Evolutionary conservation across 2,888 invertebrate species (phyloP).

Genomic region (Cartodere bifasciata): DNA sequence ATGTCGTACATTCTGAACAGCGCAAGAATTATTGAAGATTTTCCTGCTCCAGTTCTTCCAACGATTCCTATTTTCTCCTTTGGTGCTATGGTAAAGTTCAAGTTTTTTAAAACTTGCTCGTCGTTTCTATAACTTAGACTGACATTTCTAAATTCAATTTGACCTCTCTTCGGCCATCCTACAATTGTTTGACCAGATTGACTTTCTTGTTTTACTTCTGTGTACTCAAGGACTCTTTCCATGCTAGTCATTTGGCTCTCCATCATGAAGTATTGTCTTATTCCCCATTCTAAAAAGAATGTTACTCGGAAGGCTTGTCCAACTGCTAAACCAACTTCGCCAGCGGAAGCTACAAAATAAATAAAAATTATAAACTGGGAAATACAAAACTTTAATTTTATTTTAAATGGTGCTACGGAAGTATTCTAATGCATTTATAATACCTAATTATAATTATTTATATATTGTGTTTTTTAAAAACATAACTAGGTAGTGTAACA

Average conservation of each 20-base stretch:
- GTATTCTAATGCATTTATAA: too few species aligned
- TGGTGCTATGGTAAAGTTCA: conserved; percentile 8
- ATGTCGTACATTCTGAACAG: conserved; percentile 45
- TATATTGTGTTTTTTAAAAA: background rate
- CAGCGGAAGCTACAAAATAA: conserved; percentile 26
- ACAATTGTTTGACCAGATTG: conserved; percentile 37
- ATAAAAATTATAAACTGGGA: too few species aligned
- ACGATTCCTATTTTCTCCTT: conserved; percentile 67
- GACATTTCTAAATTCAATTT: conserved; percentile 51
- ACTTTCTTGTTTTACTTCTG: conserved; percentile 35
- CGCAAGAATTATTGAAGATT: conserved; percentile 61
- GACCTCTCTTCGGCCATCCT: conserved; percentile 60
- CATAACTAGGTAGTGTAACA: conserved; percentile 2
- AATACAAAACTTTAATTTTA: too few species aligned
- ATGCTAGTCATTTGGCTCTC: conserved; percentile 78
- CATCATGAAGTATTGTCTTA: conserved; percentile 69
- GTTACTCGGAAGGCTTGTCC: conserved; percentile 65
- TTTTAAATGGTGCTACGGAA: too few species aligned
- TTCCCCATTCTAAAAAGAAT: conserved; percentile 45
- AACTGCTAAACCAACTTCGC: conserved; percentile 64
- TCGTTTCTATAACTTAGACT: conserved; percentile 58
- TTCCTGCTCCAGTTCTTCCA: conserved; percentile 75
- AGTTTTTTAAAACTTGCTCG: conserved; percentile 29
- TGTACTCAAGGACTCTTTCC: conserved; percentile 52
- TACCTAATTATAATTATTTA: background rate